Base-by-base conservation (phyloP, 2,888 invertebrate species). In the Pasiphila rectangulata region DNA sequence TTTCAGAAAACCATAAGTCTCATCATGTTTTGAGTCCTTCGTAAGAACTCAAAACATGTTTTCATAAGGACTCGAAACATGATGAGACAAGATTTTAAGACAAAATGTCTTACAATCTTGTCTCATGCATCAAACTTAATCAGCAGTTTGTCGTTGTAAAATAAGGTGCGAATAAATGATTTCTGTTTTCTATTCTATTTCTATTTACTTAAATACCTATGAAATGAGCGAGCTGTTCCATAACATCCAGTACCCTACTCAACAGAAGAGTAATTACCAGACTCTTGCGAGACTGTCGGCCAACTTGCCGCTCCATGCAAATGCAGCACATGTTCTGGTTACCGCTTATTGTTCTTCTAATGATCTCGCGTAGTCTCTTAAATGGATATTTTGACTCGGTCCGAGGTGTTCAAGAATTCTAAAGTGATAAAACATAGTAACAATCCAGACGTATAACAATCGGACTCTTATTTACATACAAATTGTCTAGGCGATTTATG, bases 321-420 rank as follows among this genome's bases (percentile, higher is more conserved):
- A 56, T 56, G 32, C 37, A 19, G 16, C 45, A 46, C 50, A 48
- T 53, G 47, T 46, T 42, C 38, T 43, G 53, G 10, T 49, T 55
- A 52, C 45, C 49, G 49, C 45, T 16, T 21, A 55, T 44, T 50
- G 49, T 44, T 32, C 5, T 6, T 7, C 32, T 32, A 32, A 32
- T 32, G 32, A 52, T 34, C 46, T 36, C 43, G 16, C 38, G 37
- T 29, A 23, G 15, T 21, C 10, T 30, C 13, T 25, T 25, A 24
- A 24, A 39, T 30, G 35, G 40, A 39, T 25, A 40, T 44, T 37
- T 47, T 42, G 36, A 36, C 32, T 32, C 32, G n/a, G 9, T 29
- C 30, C 9, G 15, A 30, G 9, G 9, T 17, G 15, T 9, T 17
- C 13, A 13, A 27, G 12, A 13, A 27, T 13, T 13, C 13, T 27